These are phyloP conservation scores for Herpailurus yagouaroundi DNA, from an alignment of 2,113 vertebrate genomes.

Conservation along the genomic window DNA sequence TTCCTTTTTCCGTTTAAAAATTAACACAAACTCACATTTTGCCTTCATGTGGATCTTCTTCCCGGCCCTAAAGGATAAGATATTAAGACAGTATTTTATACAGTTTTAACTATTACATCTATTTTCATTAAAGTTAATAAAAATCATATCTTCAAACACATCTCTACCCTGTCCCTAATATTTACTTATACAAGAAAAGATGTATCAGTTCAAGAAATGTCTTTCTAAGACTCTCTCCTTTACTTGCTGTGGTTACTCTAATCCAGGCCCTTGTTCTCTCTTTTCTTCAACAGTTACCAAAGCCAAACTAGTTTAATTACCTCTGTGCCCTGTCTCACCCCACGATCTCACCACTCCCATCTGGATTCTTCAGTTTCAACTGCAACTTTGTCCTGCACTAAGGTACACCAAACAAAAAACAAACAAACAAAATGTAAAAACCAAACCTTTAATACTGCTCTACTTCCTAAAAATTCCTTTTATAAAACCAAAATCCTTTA, in stretches of 20 bases:
- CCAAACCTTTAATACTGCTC: background rate
- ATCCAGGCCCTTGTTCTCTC: background rate
- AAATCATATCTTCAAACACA: constrained; percentile 13
- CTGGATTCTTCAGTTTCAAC: background rate
- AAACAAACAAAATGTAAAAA: background rate
- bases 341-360: background rate
- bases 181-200: background rate
- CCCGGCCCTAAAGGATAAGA: constrained; percentile 90
- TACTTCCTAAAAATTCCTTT: background rate
- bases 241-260: background rate
- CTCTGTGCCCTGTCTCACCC: background rate
- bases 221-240: background rate
- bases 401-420: background rate
- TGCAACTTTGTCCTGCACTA: background rate
- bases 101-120: constrained; percentile 38
- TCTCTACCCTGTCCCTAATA: background rate
- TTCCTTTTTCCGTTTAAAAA: constrained; percentile 32
- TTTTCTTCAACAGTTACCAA: background rate
- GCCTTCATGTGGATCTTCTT: constrained; percentile 99
- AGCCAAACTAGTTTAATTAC: background rate
- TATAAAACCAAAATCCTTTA: background rate
- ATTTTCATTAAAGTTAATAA: constrained; percentile 37
- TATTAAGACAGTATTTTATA: constrained; percentile 67
- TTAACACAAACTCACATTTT: constrained; percentile 93
- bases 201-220: background rate